These are phyloP conservation scores for Hypolimnas misippus DNA, from an alignment of 2,888 invertebrate species.

Conservation along the genomic window DNA sequence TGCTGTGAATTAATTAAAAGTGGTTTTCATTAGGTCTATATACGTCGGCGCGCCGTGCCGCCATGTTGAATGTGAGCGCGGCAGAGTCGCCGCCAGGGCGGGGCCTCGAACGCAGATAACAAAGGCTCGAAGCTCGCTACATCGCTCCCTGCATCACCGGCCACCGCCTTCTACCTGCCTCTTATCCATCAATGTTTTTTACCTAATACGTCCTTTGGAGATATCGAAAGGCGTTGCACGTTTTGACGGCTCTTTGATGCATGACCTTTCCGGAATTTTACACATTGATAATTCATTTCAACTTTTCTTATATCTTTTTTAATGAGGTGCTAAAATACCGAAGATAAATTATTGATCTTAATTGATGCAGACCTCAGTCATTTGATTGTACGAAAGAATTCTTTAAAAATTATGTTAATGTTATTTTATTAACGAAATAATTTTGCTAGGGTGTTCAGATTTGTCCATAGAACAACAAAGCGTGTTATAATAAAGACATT, in stretches of 20 bases:
- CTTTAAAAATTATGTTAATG: not conserved
- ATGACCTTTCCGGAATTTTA: slow-evolving; percentile 42
- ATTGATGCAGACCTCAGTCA: slow-evolving; percentile 20
- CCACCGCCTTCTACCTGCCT: slow-evolving; percentile 46
- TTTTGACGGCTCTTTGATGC: slow-evolving; percentile 44
- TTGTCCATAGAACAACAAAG: not conserved
- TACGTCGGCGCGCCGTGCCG: slow-evolving; percentile 52
- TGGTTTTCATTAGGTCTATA: slow-evolving; percentile 80
- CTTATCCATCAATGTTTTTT: slow-evolving; percentile 43
- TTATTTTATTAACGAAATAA: not conserved
- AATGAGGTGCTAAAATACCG: slow-evolving; percentile 44
- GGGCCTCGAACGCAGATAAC: slow-evolving; percentile 72
- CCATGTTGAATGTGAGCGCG: slow-evolving; percentile 50
- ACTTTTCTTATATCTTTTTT: slow-evolving; percentile 42
- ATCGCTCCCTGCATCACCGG: slow-evolving; percentile 33
- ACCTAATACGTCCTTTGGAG: slow-evolving; percentile 40
- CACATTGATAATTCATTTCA: slow-evolving; percentile 44
- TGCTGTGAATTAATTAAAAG: slow-evolving; percentile 82
- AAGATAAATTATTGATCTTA: slow-evolving; percentile 36
- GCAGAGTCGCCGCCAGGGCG: slow-evolving; percentile 51
- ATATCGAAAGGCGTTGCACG: slow-evolving; percentile 42
- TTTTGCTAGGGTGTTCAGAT: not conserved
- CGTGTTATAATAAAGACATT: no score
- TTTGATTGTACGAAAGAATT: not conserved
- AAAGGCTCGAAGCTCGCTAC: slow-evolving; percentile 55